Percentiles rank a stretch among this genome's conserved stretches.
Conservation (phyloP, 2,888 invertebrate species). For the Periphyllus acericola region DNA sequence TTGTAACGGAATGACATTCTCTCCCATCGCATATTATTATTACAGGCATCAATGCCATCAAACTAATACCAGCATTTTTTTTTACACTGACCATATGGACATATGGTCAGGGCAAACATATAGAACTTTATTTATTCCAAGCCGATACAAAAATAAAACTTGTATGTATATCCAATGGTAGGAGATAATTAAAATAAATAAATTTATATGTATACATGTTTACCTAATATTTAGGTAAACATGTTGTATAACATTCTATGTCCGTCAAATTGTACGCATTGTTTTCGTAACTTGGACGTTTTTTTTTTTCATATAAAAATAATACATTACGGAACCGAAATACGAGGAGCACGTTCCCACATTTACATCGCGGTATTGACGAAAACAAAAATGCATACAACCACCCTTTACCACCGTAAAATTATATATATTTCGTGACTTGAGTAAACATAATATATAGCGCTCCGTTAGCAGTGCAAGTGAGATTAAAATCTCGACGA, state of each 20-base stretch:
- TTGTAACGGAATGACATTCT: constrained; percentile 22
- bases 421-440: no score
- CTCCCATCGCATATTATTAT: neutral
- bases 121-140: constrained; percentile 49
- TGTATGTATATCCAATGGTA: neutral
- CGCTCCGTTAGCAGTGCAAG: no score
- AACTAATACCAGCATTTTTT: constrained; percentile 31
- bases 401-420: no score
- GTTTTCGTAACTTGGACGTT: neutral
- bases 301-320: no score
- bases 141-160: constrained; percentile 32
- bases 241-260: neutral
- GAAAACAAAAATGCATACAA: no score
- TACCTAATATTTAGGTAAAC: neutral
- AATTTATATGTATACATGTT: neutral
- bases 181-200: neutral
- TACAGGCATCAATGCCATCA: neutral
- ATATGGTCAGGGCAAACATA: constrained; percentile 30
- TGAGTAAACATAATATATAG: no score
- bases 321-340: neutral
- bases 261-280: neutral
- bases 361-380: no score
- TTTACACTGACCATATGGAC: constrained; percentile 43
- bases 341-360: no score
- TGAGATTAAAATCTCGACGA: no score